A percentile compares a stretch with the other conserved stretches of the same genome.
Conservation (phyloP, 2,113 vertebrate species). For the Canis aureus region DNA sequence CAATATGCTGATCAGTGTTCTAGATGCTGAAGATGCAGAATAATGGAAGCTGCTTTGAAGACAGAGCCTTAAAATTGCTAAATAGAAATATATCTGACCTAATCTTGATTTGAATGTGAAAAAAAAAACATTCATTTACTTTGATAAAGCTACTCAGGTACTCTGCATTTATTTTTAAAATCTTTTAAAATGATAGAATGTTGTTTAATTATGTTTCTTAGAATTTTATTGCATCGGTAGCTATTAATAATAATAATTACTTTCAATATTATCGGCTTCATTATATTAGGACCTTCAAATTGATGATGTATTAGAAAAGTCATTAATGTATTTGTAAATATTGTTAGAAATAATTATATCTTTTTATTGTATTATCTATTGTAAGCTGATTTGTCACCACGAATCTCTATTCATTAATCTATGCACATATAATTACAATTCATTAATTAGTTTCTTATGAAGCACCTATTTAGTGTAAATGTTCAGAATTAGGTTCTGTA, state of each 20-base stretch:
- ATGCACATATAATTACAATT: background rate
- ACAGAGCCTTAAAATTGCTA: background rate
- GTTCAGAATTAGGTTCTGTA: background rate
- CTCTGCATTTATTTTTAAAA: background rate
- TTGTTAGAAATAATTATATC: background rate
- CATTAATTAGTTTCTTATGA: background rate
- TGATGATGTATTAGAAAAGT: background rate
- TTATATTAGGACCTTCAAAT: constrained; percentile 4
- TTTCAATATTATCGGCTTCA: background rate
- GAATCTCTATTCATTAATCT: background rate
- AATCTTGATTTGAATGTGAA: background rate
- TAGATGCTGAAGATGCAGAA: background rate
- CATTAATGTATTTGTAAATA: constrained; percentile 33
- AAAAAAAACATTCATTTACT: background rate
- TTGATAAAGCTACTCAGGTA: background rate
- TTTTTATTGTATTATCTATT: background rate
- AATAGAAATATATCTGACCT: constrained; percentile 13
- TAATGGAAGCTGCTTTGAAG: background rate
- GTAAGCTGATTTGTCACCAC: background rate
- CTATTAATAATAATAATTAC: constrained; percentile 1
- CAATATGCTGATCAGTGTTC: background rate
- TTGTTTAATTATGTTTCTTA: background rate
- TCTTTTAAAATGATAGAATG: constrained; percentile 1
- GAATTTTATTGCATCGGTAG: background rate
- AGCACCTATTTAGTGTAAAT: background rate